A percentile compares a stretch with the other conserved stretches of the same genome.
phyloP scores from a whole-genome alignment of 2,888 invertebrate species.

The Nemotelus nigrinus region DNA sequence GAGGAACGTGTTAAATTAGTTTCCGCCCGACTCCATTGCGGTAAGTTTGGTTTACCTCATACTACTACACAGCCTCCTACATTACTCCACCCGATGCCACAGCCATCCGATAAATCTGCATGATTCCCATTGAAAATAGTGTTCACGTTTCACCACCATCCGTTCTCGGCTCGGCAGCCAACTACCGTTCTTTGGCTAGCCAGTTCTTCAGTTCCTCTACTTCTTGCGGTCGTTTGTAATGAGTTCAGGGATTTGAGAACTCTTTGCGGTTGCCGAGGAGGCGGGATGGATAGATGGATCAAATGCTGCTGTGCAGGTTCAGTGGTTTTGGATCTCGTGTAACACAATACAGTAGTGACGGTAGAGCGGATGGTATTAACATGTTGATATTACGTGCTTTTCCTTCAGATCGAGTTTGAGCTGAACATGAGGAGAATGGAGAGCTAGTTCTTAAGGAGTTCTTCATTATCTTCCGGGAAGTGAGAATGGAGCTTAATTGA shows the following conservation, averaged over 20 bases:
- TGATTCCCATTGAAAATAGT: too few species aligned
- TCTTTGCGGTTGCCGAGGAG: neutral
- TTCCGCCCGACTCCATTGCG: too few species aligned
- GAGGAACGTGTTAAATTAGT: too few species aligned
- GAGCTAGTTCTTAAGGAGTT: too few species aligned
- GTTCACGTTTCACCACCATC: neutral
- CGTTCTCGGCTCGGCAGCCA: neutral
- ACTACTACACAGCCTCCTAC: too few species aligned
- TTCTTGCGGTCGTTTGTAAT: neutral
- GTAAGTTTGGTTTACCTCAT: too few species aligned
- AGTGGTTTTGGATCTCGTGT: constrained; percentile 10
- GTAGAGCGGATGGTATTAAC: neutral
- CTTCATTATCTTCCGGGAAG: neutral
- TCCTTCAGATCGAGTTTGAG: too few species aligned
- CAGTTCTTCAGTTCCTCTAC: neutral
- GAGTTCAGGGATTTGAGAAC: neutral
- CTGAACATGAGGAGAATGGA: too few species aligned
- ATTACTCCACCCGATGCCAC: too few species aligned
- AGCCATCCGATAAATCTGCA: too few species aligned
- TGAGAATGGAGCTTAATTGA: neutral
- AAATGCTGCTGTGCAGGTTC: neutral
- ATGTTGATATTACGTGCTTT: constrained; percentile 4
- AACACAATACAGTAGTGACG: neutral
- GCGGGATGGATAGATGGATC: too few species aligned
- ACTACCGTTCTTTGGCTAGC: neutral